Conservation (phyloP, 2,888 invertebrate genomes). For the Hyposoter dolosus region DNA sequence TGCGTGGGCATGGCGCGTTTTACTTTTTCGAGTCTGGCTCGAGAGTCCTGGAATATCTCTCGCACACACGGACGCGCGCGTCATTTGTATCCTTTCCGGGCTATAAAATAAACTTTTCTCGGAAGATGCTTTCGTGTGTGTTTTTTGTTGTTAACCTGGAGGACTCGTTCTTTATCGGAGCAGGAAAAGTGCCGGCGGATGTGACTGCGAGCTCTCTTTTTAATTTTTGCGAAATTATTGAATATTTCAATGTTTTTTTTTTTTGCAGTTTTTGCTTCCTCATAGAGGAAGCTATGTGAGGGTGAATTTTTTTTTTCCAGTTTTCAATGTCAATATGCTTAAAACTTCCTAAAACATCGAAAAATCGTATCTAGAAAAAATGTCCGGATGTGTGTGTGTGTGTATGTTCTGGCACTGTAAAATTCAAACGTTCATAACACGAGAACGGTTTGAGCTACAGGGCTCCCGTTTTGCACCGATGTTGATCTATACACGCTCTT, state of each 20-base stretch:
- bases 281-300: no score
- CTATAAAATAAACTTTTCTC: conserved; percentile 19
- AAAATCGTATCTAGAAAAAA: no score
- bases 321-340: no score
- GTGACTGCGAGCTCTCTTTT: background rate
- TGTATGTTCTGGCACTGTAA: no score
- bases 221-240: background rate
- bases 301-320: no score
- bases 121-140: background rate
- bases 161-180: background rate
- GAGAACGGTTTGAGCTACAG: no score
- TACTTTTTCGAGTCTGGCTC: conserved; percentile 23
- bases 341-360: no score
- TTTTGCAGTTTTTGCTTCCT: no score
- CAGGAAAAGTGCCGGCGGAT: background rate
- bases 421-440: no score
- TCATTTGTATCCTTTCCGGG: conserved; percentile 47
- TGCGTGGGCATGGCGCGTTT: conserved; percentile 18
- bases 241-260: background rate
- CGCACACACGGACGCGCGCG: background rate
- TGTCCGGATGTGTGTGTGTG: no score
- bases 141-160: background rate
- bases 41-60: background rate
- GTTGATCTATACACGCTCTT: no score
- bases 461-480: no score